Conservation (phyloP, 2,797 vertebrate species). For the Rhincodon typus region DNA sequence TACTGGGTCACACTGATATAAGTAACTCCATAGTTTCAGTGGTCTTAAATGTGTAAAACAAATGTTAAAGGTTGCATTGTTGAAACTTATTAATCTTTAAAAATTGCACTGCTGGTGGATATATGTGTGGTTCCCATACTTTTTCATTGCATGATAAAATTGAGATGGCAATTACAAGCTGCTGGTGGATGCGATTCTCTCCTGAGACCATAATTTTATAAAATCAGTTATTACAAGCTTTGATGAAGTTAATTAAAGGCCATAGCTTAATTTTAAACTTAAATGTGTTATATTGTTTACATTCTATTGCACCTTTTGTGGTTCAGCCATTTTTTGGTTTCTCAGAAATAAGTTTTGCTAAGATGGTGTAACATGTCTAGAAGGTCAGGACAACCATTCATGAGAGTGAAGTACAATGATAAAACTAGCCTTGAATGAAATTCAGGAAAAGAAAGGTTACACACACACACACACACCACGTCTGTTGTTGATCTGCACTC, state of each 20-base stretch:
- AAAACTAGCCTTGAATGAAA: constrained; percentile 43
- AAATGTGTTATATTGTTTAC: not conserved
- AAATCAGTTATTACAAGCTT: not conserved
- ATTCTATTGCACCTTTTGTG: not conserved
- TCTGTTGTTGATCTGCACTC: constrained; percentile 21
- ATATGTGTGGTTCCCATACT: not conserved
- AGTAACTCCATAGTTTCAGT: not conserved
- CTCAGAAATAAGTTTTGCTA: not conserved
- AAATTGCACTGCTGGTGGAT: not conserved
- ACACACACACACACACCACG: constrained; percentile 44
- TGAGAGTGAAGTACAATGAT: constrained; percentile 49
- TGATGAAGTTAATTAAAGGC: not conserved
- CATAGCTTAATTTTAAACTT: not conserved
- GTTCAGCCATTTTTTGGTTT: not conserved
- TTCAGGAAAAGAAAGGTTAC: constrained; percentile 45
- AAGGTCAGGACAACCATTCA: constrained; percentile 46
- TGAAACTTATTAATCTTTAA: not conserved
- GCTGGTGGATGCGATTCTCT: not conserved
- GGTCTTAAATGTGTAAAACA: not conserved
- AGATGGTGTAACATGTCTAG: not conserved
- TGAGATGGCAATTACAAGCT: not conserved
- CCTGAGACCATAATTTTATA: not conserved
- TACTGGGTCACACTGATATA: not conserved
- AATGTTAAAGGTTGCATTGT: not conserved
- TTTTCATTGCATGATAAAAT: not conserved